phyloP scores from a whole-genome alignment of 2,888 invertebrate species.

The Pyrocoelia pectoralis region DNA sequence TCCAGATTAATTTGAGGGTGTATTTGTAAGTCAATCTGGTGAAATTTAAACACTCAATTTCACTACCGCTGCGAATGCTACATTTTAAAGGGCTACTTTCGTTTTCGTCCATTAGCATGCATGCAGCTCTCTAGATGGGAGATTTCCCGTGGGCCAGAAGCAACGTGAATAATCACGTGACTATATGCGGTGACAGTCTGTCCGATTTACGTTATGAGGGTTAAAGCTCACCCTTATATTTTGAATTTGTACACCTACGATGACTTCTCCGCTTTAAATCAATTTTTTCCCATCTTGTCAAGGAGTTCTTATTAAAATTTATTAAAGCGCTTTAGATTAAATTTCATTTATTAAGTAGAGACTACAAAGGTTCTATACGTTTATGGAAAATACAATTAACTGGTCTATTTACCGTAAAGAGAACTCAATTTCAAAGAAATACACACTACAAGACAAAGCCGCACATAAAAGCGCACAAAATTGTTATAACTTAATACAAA shows the following conservation, averaged over 20 bases:
- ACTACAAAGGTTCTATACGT: not conserved
- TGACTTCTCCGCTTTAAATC: not conserved
- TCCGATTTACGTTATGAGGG: constrained; percentile 37
- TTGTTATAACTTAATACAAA: not conserved
- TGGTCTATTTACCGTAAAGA: not conserved
- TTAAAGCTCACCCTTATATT: constrained; percentile 25
- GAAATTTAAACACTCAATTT: constrained; percentile 17
- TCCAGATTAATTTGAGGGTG: not conserved
- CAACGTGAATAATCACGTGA: constrained; percentile 43
- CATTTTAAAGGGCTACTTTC: constrained; percentile 25
- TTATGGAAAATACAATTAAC: not conserved
- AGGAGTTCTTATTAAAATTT: not conserved
- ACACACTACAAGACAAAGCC: constrained; percentile 11
- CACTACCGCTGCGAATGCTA: constrained; percentile 17
- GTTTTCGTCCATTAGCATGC: constrained; percentile 27
- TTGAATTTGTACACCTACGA: constrained; percentile 10
- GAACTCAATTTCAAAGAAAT: not conserved
- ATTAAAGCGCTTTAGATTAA: not conserved
- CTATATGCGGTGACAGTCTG: constrained; percentile 31
- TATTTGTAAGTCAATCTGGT: not conserved
- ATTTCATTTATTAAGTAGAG: not conserved
- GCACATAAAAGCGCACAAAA: constrained; percentile 14
- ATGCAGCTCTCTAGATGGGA: constrained; percentile 39
- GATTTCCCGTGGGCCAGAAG: constrained; percentile 48
- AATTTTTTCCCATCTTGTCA: not conserved